Conservation (phyloP, 2,888 invertebrate genomes). For the Crossocerus cetratus region DNA sequence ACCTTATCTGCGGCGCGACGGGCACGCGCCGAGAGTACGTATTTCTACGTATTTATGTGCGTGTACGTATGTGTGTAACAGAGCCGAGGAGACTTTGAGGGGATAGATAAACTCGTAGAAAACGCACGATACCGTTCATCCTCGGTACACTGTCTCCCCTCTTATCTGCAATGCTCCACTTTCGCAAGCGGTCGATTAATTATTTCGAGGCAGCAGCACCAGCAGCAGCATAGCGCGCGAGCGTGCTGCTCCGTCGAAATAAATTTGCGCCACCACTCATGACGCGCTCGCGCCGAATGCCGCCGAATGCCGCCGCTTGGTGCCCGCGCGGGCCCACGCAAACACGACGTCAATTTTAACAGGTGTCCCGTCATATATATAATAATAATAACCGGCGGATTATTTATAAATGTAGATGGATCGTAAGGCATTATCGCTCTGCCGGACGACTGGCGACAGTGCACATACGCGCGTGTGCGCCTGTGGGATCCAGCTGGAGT, state of each 20-base stretch:
- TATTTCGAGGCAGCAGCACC: neutral
- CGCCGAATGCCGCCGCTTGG: too few relatives aligned
- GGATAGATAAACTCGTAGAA: conserved; percentile 10
- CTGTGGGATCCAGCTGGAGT: too few relatives aligned
- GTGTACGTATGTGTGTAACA: neutral
- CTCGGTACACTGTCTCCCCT: neutral
- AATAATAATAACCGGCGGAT: neutral
- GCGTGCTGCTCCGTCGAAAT: neutral
- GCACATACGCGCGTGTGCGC: too few relatives aligned
- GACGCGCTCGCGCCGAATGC: neutral
- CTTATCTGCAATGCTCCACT: conserved; percentile 1
- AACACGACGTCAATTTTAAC: conserved; percentile 5
- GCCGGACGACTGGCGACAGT: neutral
- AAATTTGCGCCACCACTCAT: neutral
- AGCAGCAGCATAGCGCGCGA: neutral
- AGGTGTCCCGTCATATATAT: conserved; percentile 3
- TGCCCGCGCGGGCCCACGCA: neutral
- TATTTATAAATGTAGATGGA: neutral
- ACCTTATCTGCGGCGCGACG: neutral
- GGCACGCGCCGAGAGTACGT: conserved; percentile 11
- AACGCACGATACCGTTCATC: neutral
- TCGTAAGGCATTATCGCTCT: neutral
- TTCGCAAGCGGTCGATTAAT: conserved; percentile 1
- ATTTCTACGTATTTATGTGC: neutral
- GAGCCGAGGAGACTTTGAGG: conserved; percentile 17